Base-by-base conservation (phyloP, 2,113 vertebrate genomes). In the Rhinolophus ferrumequinum region DNA sequence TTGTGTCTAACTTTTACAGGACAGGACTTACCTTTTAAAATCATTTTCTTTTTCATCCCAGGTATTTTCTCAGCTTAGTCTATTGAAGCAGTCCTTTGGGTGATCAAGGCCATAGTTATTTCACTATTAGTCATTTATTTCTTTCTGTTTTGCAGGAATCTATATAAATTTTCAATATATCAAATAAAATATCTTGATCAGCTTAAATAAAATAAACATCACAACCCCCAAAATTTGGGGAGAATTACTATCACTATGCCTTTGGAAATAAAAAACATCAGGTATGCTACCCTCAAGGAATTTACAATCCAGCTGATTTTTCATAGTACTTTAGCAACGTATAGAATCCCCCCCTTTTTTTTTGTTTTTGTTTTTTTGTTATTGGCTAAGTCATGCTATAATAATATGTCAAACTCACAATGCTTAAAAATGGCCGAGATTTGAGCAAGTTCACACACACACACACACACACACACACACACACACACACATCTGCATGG, bases 301-400 rank as follows among this genome's bases (percentile, higher is more conserved):
- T 94, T 92, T 64, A 76, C 11, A 88, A 28, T 75, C 54, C 18
- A 69, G 3, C 4, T 76, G 56, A 5, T 85, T 35, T 86, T 81
- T 70, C 52, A 8, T 14, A 82, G 41, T 62, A 50, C 30, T 75
- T 89, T 86, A 93, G 67, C 6, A 90, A 14, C 38, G 96, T 91
- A 26, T n/a, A 76, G 26, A 77, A 85, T 81, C 41, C 24, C 66
- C 41, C 41, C 41, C 86, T 82, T 73, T 73, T 28, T 64, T 9
- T 60, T 19, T 89, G 41, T 44, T 92, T 28, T 86, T 89, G 67
- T 24, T 62, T 19, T 89, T n/a, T n/a, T 92, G n/a, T 86, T 89
- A 73, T 24, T 62, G 26, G 38, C 16, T 86, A 56, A 30, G 19
- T 90, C 96, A 54, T 82, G 41, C 1, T 56, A 89, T 44, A 87